Conservation (phyloP, 1,140 invertebrate species). For the Lucilia sericata region DNA sequence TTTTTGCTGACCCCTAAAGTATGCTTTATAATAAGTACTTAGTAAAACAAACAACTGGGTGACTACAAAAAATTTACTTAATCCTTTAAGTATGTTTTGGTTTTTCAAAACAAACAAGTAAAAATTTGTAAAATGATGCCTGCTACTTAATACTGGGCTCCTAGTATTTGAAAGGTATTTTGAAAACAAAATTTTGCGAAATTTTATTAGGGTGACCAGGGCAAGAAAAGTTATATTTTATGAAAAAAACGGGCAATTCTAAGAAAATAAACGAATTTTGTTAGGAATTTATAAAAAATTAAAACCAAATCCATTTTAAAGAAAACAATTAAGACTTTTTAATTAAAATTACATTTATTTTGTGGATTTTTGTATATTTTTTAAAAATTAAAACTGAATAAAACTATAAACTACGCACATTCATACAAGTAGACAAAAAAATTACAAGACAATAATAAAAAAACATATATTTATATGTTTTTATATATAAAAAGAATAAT, state of each 20-base stretch:
- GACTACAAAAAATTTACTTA: background rate
- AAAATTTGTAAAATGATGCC: background rate
- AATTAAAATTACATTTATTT: background rate
- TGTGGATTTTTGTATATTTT: background rate
- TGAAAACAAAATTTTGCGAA: background rate
- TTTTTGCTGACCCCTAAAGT: background rate
- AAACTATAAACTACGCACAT: background rate
- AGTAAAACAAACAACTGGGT: background rate
- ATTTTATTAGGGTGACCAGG: background rate
- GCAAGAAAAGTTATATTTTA: background rate
- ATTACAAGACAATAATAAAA: background rate
- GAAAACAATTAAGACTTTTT: too few species aligned
- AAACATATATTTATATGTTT: background rate
- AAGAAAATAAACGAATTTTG: background rate
- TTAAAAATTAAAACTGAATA: background rate
- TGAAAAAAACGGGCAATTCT: background rate
- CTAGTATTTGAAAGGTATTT: background rate
- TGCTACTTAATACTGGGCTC: background rate
- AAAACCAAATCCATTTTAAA: too few species aligned
- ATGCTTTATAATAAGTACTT: background rate
- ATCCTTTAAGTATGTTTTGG: background rate
- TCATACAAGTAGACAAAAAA: background rate
- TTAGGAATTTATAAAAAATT: background rate
- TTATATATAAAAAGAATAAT: conserved; percentile 3
- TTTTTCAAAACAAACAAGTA: background rate